These are phyloP conservation scores for Lapara coniferarum DNA, from an alignment of 2,888 invertebrate species.

Conservation along the genomic window DNA sequence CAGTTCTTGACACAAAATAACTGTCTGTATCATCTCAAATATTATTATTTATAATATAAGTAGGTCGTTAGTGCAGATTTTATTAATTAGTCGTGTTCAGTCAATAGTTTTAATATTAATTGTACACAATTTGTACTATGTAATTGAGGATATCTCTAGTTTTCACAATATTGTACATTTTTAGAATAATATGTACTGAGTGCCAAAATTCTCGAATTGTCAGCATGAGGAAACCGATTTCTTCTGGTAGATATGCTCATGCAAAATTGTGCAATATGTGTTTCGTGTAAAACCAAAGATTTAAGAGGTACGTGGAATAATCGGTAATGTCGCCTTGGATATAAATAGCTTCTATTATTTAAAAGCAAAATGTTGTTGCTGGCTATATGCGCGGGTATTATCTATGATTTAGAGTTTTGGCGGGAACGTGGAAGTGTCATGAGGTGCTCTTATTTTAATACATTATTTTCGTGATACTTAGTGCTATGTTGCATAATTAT, in stretches of 20 bases:
- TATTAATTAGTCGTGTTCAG: constrained; percentile 29
- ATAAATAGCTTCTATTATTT: too few species aligned
- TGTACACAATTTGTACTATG: neutral
- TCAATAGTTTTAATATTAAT: constrained; percentile 24
- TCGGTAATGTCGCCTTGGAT: neutral
- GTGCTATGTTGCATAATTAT: too few species aligned
- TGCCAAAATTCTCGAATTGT: neutral
- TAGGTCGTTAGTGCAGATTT: constrained; percentile 33
- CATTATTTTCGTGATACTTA: too few species aligned
- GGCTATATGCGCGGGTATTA: too few species aligned
- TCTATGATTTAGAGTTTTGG: too few species aligned
- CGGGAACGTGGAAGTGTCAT: too few species aligned
- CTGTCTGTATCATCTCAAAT: neutral
- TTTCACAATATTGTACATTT: neutral
- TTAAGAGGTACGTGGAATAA: neutral
- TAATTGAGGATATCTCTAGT: neutral
- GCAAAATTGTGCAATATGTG: neutral
- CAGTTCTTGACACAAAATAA: neutral
- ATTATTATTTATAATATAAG: constrained; percentile 24
- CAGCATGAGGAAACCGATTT: neutral
- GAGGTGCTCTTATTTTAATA: too few species aligned
- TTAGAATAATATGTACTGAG: neutral
- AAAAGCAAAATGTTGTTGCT: too few species aligned
- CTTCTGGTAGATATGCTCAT: neutral
- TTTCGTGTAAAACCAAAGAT: neutral